These are phyloP conservation scores for Takifugu ocellatus DNA, from an alignment of 2,797 vertebrate species.

Conservation along the genomic window DNA sequence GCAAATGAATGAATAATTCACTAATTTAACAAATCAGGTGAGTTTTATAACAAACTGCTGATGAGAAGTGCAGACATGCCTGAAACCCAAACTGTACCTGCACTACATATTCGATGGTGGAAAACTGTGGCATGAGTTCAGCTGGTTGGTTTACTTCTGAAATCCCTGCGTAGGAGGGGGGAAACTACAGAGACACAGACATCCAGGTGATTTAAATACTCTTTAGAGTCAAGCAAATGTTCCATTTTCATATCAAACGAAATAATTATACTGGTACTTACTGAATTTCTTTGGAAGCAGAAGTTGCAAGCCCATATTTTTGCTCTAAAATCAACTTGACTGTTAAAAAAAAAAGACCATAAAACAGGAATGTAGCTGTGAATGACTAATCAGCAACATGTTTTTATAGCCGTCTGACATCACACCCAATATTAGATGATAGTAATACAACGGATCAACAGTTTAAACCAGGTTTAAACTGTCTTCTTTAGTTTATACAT, in stretches of 20 bases:
- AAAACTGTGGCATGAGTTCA: slow-evolving; percentile 97
- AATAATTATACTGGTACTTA: slow-evolving; percentile 55
- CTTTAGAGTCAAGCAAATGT: slow-evolving; percentile 7
- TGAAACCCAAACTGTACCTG: slow-evolving; percentile 80
- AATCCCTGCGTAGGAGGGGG: slow-evolving; percentile 92
- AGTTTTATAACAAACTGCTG: background rate
- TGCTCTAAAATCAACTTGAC: slow-evolving; percentile 95
- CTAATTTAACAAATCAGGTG: background rate
- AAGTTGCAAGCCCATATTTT: slow-evolving; percentile 99
- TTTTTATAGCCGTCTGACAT: background rate
- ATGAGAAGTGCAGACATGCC: background rate
- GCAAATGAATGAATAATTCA: background rate
- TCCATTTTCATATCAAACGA: background rate
- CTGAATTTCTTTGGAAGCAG: slow-evolving; percentile 97
- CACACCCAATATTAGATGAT: slow-evolving; percentile 6
- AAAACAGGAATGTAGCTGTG: background rate
- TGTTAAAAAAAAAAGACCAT: slow-evolving; percentile 43
- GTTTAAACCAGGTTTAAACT: too few species aligned
- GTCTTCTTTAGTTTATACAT: too few species aligned
- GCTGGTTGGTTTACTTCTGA: slow-evolving; percentile 95
- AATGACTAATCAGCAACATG: background rate
- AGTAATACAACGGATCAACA: too few species aligned
- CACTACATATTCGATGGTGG: slow-evolving; percentile 95
- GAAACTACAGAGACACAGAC: slow-evolving; percentile 77
- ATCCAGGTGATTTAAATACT: slow-evolving; percentile 2